Evolutionary conservation across 2,113 vertebrate species (phyloP), one percentile per base, ranked within the genome.

Genomic region (Tachysurus vachellii): DNA sequence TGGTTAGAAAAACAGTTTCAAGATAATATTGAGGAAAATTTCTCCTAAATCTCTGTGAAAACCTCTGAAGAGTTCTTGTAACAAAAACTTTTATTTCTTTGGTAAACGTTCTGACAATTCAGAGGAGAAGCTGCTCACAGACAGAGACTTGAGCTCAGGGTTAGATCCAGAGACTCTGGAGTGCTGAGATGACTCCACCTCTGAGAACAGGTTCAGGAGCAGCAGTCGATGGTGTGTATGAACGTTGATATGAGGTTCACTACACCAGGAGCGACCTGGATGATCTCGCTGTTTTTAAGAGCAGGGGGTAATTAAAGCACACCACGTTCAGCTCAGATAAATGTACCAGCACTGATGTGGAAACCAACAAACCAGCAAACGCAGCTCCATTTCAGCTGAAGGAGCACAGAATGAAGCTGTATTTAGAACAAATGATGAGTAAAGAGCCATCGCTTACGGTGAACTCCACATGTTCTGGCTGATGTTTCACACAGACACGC

Each of bases 251-350:
- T 47, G 7, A 23, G 70, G 70, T 44, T 42, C 73, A 76, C 11
- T 6, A n/a, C 73, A n/a, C 73, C 44, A 7, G 14, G 23, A 76
- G 73, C 23, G 11, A 50, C 44, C 73, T 13, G 73, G 44, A 10
- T 76, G 44, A 76, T 50, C 73, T 50, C 73, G 50, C 44, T 14
- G 73, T 50, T 76, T 53, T 76, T 44, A 76, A 76, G 73, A n/a
- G 44, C 5, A 23, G 6, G 12, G 73, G 73, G n/a, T 50, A 47
- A 75, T 23, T 50, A 21, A 5, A 47, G 19, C 42, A 75, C 12
- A 21, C 42, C 1, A 44, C 19, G 42, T 75, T 50, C 73, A 11
- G 2, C 71, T 75, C 8, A 9, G 21, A 19, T 47, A 13, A 16
- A 31, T 17, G 66, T 36, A 36, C 16, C 66, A 16, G 6, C 66